Evolutionary conservation across 2,888 invertebrate species (phyloP), one percentile per base, ranked within the genome.

Genomic region (Rhaphigaster nebulosa): DNA sequence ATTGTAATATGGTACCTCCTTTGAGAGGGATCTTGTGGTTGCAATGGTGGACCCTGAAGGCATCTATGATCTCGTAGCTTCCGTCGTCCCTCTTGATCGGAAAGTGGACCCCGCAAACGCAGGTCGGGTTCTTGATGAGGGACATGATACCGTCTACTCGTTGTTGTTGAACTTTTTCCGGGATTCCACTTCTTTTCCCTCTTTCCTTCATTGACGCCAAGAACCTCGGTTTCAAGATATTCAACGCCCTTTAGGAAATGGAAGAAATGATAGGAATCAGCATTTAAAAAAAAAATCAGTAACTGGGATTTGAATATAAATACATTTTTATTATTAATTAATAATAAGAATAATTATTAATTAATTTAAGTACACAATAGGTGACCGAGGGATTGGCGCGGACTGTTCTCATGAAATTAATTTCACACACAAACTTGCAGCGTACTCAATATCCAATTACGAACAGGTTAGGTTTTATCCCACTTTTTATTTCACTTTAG

Each of bases 11-110:
- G 26, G 3, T 93, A 95, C 95, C 95, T 94, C 95, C 95, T 94
- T 96, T 96, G n/a, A 91, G 45, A 2, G 97, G 97, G 91, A 96
- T 94, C 90, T 96, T 95, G 93, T 97, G 97, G 56, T 96, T 95
- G 93, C 96, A 96, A 94, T 97, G 97, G 93, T 97, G 97, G 5
- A 96, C 95, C 91, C 97, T 94, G 94, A 96, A 97, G 0, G 95
- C 97, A 91, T 95, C 95, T 90, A 97, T 95, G 92, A 96, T 95
- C 93, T 96, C 96, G 93, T 96, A 96, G 88, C 95, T 95, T 0
- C 97, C 97, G 92, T 94, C 95, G 93, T 97, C 97, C 91, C 96
- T 94, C 92, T 95, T 95, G 92, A 97, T 94, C 0, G 97, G 97
- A 93, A 97, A 97, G 92, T 95, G 95, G 90, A 96, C 94, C 93